Evolutionary conservation across 2,797 vertebrate species (phyloP).

Genomic region (Pygocentrus nattereri): DNA sequence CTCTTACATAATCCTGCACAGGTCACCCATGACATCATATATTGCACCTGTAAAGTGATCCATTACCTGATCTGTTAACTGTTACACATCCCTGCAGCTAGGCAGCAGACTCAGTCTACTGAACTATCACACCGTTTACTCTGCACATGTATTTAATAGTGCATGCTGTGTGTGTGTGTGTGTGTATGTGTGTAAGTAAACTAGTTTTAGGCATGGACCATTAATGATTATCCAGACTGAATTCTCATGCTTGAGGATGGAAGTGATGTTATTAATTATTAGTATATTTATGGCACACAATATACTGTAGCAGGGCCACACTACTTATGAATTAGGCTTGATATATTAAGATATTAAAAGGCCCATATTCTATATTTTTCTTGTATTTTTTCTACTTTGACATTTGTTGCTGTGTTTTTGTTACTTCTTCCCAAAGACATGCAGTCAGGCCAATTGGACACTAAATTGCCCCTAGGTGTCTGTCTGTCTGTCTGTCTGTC

Average conservation of each 20-base stretch:
- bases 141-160: background rate
- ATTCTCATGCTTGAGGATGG: no score
- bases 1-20: background rate
- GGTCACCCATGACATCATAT: conserved; percentile 5
- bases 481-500: no score
- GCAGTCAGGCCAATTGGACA: no score
- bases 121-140: background rate
- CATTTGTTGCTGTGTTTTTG: background rate
- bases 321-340: background rate
- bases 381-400: background rate
- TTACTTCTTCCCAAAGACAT: no score
- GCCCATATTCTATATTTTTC: background rate
- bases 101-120: background rate
- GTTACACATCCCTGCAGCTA: background rate
- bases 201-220: background rate
- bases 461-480: no score
- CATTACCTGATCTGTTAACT: background rate
- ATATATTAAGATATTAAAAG: background rate
- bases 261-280: background rate
- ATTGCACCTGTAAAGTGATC: background rate
- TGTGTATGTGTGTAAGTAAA: conserved; percentile 12
- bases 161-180: conserved; percentile 6
- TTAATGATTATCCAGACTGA: conserved; percentile 32
- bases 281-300: background rate
- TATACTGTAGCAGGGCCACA: background rate